Evolutionary conservation across 2,888 invertebrate species (phyloP).

Genomic region (Caenorhabditis sp.): DNA sequence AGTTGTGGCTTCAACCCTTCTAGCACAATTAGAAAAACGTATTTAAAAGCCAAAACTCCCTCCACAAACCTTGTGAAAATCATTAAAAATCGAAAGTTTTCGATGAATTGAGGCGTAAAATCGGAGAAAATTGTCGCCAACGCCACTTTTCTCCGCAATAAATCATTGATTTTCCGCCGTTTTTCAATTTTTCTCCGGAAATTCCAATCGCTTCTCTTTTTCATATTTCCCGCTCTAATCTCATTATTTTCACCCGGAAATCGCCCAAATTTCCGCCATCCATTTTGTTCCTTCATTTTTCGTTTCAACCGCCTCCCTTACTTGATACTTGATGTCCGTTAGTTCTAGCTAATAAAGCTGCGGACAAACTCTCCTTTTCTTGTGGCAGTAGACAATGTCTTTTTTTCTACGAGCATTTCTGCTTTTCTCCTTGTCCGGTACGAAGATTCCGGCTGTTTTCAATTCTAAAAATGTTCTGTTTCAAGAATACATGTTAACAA

Average conservation of each 20-base stretch:
- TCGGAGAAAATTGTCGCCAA: slow-evolving; percentile 8
- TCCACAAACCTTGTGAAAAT: neutral
- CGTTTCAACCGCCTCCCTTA: neutral
- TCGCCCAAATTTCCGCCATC: slow-evolving; percentile 12
- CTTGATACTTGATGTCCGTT: neutral
- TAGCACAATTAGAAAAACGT: neutral
- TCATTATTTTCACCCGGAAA: neutral
- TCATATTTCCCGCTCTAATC: neutral
- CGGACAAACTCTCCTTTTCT: no score
- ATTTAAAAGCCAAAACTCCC: no score
- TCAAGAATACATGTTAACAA: no score
- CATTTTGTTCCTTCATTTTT: no score
- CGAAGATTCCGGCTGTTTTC: no score
- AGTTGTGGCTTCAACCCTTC: neutral
- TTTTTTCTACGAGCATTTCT: no score
- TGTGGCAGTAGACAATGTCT: no score
- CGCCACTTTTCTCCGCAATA: neutral
- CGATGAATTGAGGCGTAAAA: slow-evolving; percentile 29
- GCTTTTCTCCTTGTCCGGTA: no score
- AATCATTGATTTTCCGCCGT: neutral
- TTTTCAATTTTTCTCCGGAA: neutral
- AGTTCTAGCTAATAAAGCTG: no score
- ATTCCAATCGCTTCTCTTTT: neutral
- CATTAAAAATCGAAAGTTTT: slow-evolving; percentile 16
- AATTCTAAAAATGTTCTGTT: no score